Evolutionary conservation across 2,113 vertebrate species (phyloP).

Genomic region (Daboia siamensis): DNA sequence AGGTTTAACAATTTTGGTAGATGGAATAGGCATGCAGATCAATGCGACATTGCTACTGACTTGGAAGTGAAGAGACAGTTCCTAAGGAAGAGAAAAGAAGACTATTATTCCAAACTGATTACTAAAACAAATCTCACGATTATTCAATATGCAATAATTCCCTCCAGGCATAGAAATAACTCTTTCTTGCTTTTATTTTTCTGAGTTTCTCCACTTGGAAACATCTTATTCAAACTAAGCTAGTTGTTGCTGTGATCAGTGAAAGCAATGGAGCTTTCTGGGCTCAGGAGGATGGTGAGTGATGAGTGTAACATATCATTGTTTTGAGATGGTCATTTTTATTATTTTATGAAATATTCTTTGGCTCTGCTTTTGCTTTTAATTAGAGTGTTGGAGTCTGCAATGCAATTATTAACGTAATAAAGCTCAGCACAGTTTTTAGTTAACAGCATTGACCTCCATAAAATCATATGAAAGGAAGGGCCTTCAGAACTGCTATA

Average conservation of each 20-base stretch:
- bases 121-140: not conserved
- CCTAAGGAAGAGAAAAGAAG: not conserved
- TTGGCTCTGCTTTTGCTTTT: slow-evolving; percentile 46
- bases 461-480: slow-evolving; percentile 55
- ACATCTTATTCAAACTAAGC: not conserved
- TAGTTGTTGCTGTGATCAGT: not conserved
- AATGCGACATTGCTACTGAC: too few relatives aligned
- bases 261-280: not conserved
- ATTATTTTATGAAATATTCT: slow-evolving; percentile 43
- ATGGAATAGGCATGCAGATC: not conserved
- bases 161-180: not conserved
- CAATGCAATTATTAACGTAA: slow-evolving; percentile 58
- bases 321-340: slow-evolving; percentile 13
- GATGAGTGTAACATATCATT: not conserved
- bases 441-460: slow-evolving; percentile 51
- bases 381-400: slow-evolving; percentile 30
- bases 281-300: not conserved
- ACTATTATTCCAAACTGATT: not conserved
- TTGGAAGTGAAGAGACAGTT: not conserved
- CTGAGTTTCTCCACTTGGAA: not conserved
- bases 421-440: slow-evolving; percentile 57
- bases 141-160: not conserved
- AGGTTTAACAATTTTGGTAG: not conserved
- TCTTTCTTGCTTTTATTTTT: not conserved
- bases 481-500: slow-evolving; percentile 54